These are phyloP conservation scores for Phrynosoma platyrhinos DNA, from an alignment of 2,113 vertebrate species.

Conservation along the genomic window DNA sequence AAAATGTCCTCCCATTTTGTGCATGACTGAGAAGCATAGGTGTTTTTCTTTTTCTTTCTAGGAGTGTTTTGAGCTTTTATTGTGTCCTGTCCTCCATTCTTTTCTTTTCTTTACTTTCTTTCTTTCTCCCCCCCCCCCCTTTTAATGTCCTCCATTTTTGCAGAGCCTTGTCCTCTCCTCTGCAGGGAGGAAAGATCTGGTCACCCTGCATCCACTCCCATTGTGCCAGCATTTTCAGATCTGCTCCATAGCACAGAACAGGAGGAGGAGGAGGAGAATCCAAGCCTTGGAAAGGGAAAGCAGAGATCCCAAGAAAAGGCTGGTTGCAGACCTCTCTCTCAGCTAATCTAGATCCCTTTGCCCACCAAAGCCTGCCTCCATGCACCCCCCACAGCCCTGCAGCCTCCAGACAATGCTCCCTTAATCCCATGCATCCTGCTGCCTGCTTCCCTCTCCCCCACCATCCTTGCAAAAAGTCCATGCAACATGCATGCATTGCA, in stretches of 20 bases:
- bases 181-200: too few species aligned
- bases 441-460: not conserved
- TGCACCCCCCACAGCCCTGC: not conserved
- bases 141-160: too few species aligned
- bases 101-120: too few species aligned
- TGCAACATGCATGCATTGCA: slow-evolving; percentile 27
- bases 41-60: too few species aligned
- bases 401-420: slow-evolving; percentile 40
- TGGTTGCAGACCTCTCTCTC: not conserved
- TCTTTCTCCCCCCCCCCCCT: too few species aligned
- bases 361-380: not conserved
- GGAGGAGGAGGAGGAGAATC: not conserved
- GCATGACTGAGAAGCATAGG: too few species aligned
- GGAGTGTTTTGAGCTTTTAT: too few species aligned
- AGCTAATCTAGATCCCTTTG: not conserved
- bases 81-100: too few species aligned
- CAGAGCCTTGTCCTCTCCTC: too few species aligned
- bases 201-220: not conserved
- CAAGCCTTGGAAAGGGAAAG: not conserved
- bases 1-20: too few species aligned
- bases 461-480: not conserved
- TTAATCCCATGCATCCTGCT: not conserved
- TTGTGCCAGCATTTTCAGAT: not conserved
- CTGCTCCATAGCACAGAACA: too few species aligned
- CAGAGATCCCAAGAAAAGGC: not conserved